These are phyloP conservation scores for Gerris lacustris DNA, from an alignment of 2,888 invertebrate genomes.

Conservation along the genomic window DNA sequence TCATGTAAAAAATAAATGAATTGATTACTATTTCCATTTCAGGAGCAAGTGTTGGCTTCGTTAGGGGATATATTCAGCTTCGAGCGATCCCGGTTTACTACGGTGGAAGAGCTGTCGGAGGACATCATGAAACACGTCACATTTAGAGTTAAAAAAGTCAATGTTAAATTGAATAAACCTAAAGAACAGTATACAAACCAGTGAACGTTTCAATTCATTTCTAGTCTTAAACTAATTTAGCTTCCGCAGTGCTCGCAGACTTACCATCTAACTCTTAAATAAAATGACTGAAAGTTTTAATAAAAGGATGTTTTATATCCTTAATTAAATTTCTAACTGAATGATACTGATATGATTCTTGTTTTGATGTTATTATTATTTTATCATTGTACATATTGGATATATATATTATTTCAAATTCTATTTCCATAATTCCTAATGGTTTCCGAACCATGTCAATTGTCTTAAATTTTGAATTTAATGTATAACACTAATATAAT, in stretches of 20 bases:
- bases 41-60: constrained; percentile 80
- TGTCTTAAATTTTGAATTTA: no score
- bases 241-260: background rate
- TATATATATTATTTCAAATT: no score
- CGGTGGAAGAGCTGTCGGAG: constrained; percentile 69
- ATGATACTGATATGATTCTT: no score
- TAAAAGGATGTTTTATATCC: no score
- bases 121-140: constrained; percentile 72
- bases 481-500: no score
- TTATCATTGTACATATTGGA: no score
- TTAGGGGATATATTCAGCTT: constrained; percentile 86
- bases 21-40: constrained; percentile 29
- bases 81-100: constrained; percentile 76
- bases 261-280: no score
- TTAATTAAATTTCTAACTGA: no score
- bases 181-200: constrained; percentile 10
- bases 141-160: constrained; percentile 56
- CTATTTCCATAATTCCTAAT: no score
- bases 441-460: no score
- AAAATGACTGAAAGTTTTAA: no score
- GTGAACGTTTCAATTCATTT: background rate
- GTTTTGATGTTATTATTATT: no score
- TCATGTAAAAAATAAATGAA: background rate
- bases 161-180: constrained; percentile 20
- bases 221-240: background rate